phyloP scores from a whole-genome alignment of 2,888 invertebrate genomes.

The Lamellibrachia satsuma region DNA sequence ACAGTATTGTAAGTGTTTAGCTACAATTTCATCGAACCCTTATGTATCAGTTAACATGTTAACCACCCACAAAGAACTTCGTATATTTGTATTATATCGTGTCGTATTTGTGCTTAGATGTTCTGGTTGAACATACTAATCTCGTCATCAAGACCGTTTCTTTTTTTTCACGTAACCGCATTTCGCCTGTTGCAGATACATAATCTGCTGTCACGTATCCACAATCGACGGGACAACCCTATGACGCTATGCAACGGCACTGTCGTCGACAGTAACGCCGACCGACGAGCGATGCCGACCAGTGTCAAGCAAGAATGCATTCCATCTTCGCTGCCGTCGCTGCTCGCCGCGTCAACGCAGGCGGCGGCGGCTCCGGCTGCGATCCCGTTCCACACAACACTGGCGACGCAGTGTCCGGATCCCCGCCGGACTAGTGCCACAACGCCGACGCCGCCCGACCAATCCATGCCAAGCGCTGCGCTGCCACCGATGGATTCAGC shows the following conservation, averaged over 20 bases:
- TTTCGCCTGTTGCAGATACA: not conserved
- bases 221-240: not conserved
- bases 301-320: not conserved
- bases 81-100: no score
- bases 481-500: conserved; percentile 57
- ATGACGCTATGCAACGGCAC: not conserved
- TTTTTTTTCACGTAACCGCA: not conserved
- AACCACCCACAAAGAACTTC: no score
- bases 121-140: no score
- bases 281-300: not conserved
- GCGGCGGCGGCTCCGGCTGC: not conserved
- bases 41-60: no score
- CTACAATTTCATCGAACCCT: no score
- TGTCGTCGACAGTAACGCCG: not conserved
- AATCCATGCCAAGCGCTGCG: not conserved
- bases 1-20: no score
- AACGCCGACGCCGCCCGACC: not conserved
- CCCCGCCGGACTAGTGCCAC: not conserved
- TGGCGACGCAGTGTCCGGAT: not conserved
- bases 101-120: no score
- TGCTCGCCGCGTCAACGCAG: not conserved
- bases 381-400: not conserved
- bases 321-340: not conserved
- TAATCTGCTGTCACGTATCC: not conserved
- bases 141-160: not conserved